Conservation (phyloP, 2,888 invertebrate genomes). For the Ormyrus nitidulus region DNA sequence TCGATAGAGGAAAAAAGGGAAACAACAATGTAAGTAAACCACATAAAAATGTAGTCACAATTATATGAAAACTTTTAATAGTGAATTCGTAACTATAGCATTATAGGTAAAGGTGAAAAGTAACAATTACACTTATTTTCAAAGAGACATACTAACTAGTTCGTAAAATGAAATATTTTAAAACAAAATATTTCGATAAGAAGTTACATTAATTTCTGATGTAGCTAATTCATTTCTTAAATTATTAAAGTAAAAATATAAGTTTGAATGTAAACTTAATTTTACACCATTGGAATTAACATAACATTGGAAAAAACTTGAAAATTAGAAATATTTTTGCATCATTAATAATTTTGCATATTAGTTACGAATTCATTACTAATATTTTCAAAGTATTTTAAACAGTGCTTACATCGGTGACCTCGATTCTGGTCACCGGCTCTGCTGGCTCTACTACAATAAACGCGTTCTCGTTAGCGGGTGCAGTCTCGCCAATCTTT, state of each 20-base stretch:
- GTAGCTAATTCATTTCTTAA: too few species aligned
- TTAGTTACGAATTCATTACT: neutral
- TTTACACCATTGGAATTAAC: too few species aligned
- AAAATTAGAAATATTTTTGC: neutral
- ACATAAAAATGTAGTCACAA: constrained; percentile 1
- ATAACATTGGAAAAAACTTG: neutral
- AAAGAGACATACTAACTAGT: too few species aligned
- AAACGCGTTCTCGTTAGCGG: constrained; percentile 59
- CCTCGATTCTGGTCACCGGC: constrained; percentile 77
- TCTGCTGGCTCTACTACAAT: constrained; percentile 76
- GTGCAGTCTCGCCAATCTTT: constrained; percentile 69
- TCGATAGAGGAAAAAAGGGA: neutral
- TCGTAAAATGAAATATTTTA: too few species aligned
- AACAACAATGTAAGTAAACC: constrained; percentile 13
- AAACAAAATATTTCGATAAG: too few species aligned
- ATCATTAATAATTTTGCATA: neutral
- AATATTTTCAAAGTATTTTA: constrained; percentile 60
- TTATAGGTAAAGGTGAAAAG: too few species aligned
- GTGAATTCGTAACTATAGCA: too few species aligned
- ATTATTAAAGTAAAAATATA: too few species aligned
- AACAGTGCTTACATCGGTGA: constrained; percentile 77
- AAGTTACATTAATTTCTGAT: too few species aligned
- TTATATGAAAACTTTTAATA: neutral
- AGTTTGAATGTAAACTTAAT: too few species aligned
- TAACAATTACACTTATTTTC: too few species aligned